Percentiles rank a stretch among this genome's conserved stretches.
Conservation (phyloP, 2,113 vertebrate species). For the Atlantisia rogersi region DNA sequence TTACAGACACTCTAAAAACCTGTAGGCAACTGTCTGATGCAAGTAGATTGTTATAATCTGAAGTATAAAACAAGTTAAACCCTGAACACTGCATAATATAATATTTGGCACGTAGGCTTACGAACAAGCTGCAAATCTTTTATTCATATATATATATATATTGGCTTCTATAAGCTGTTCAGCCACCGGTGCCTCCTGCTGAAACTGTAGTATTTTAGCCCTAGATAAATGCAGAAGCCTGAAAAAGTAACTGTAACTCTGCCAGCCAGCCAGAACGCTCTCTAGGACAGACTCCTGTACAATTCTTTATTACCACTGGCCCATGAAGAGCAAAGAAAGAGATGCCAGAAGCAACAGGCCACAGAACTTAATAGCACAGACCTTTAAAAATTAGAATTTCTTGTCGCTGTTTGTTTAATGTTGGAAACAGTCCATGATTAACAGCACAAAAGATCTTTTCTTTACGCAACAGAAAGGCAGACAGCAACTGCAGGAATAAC, state of each 20-base stretch:
- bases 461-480: neutral
- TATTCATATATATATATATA: neutral
- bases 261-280: neutral
- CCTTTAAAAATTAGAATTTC: neutral
- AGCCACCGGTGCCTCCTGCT: neutral
- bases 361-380: neutral
- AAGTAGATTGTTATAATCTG: neutral
- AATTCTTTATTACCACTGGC: neutral
- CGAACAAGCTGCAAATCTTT: neutral
- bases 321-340: neutral
- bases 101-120: conserved; percentile 21
- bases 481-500: neutral
- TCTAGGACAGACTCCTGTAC: neutral
- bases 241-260: neutral
- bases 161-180: neutral
- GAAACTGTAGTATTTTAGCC: neutral
- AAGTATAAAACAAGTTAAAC: neutral
- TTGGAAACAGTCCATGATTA: neutral
- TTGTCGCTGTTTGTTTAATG: neutral
- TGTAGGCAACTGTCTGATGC: neutral
- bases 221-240: neutral
- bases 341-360: neutral
- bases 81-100: neutral
- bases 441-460: neutral
- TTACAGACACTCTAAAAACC: neutral